These are phyloP conservation scores for Spilosoma lubricipeda DNA, from an alignment of 2,888 invertebrate species.

Conservation along the genomic window DNA sequence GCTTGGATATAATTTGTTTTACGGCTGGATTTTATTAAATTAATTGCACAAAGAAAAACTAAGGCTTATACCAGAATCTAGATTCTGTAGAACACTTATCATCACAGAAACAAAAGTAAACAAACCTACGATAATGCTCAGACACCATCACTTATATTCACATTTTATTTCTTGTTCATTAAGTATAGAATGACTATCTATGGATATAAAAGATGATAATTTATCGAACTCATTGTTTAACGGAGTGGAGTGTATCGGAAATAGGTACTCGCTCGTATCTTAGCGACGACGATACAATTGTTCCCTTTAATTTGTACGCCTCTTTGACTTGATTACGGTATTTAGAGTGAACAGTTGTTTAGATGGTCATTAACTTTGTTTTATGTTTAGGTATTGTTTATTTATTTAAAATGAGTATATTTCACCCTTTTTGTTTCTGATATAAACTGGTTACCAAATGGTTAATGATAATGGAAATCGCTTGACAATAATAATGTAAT, in stretches of 20 bases:
- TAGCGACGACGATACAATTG: slow-evolving; percentile 10
- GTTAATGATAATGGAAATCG: background rate
- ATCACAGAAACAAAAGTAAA: background rate
- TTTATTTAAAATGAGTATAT: background rate
- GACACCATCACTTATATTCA: slow-evolving; percentile 12
- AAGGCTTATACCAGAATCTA: background rate
- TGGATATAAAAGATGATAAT: slow-evolving; percentile 38
- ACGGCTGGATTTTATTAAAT: no score
- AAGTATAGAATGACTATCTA: slow-evolving; percentile 26
- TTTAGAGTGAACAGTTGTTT: slow-evolving; percentile 22
- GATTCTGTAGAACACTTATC: background rate
- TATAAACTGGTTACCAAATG: background rate
- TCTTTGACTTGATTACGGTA: slow-evolving; percentile 15
- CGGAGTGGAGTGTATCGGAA: slow-evolving; percentile 41
- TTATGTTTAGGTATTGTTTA: slow-evolving; percentile 14
- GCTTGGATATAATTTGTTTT: no score
- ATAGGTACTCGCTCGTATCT: slow-evolving; percentile 22
- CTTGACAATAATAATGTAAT: background rate
- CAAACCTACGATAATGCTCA: slow-evolving; percentile 18
- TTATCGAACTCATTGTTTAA: slow-evolving; percentile 42
- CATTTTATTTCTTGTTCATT: slow-evolving; percentile 39
- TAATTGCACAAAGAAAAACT: no score
- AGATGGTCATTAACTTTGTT: slow-evolving; percentile 1
- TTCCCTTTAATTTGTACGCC: slow-evolving; percentile 21
- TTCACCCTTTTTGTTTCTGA: background rate